Evolutionary conservation across 2,888 invertebrate species (phyloP).

Genomic region (Galeopsomyia nigrocyanea): DNA sequence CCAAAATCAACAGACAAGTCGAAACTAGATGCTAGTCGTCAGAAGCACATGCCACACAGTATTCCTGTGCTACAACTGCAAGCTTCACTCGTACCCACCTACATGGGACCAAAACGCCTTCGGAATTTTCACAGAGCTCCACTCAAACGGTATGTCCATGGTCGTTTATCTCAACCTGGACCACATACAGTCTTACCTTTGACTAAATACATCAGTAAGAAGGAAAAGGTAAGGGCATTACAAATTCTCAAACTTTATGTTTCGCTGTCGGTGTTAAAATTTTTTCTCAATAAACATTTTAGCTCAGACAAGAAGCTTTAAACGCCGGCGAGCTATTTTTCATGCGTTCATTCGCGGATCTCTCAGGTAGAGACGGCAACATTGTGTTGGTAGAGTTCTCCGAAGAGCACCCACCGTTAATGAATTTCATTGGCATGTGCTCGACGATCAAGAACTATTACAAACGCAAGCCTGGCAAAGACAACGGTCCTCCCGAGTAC

Average conservation of each 20-base stretch:
- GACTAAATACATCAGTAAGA: conserved; percentile 91
- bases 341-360: conserved; percentile 96
- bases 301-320: conserved; percentile 94
- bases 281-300: conserved; percentile 68
- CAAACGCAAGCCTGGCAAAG: conserved; percentile 95
- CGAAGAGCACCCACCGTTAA: conserved; percentile 97
- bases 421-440: conserved; percentile 98
- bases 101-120: conserved; percentile 86
- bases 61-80: conserved; percentile 96
- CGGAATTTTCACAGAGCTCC: conserved; percentile 95
- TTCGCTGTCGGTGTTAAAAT: conserved; percentile 14
- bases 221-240: conserved; percentile 77
- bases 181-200: conserved; percentile 89
- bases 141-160: conserved; percentile 88
- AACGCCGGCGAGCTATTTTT: conserved; percentile 99
- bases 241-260: conserved; percentile 4
- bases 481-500: conserved; percentile 85
- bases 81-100: conserved; percentile 95
- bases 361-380: conserved; percentile 94
- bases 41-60: conserved; percentile 95
- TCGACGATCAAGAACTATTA: conserved; percentile 99
- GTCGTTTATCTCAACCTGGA: conserved; percentile 79
- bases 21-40: conserved; percentile 88
- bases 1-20: conserved; percentile 87
- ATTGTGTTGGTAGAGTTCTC: conserved; percentile 93